A percentile compares a stretch with the other conserved stretches of the same genome.
Conservation (phyloP, 2,797 vertebrate genomes). For the Microcaecilia unicolor region DNA sequence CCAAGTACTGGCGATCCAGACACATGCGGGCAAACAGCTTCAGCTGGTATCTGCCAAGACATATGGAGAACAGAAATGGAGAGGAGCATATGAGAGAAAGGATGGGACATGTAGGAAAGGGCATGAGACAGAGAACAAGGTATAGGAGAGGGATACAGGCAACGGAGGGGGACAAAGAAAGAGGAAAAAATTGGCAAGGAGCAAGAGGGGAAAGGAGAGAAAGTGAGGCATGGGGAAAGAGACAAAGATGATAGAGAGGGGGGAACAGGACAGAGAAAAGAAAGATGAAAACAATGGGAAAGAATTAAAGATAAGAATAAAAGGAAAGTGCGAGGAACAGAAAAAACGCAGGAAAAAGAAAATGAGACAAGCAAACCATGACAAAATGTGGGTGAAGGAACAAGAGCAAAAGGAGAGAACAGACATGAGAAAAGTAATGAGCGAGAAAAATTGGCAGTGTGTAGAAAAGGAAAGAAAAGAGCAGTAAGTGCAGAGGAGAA, state of each 20-base stretch:
- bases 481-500: no score
- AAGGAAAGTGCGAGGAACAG: fast-evolving
- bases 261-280: neutral
- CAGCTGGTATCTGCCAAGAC: constrained; percentile 82
- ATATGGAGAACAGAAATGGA: no score
- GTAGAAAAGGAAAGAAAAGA: no score
- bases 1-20: constrained; percentile 91
- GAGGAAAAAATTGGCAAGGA: neutral
- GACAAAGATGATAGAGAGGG: fast-evolving
- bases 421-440: no score
- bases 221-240: neutral
- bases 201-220: neutral
- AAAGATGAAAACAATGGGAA: neutral
- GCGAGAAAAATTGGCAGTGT: no score
- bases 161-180: fast-evolving
- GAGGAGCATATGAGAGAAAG: neutral
- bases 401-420: no score
- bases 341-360: neutral
- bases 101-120: constrained; percentile 1
- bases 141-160: neutral
- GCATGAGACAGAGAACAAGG: neutral
- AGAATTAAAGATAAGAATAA: neutral
- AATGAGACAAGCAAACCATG: no score
- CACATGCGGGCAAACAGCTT: constrained; percentile 96
- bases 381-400: no score